Evolutionary conservation across 2,888 invertebrate species (phyloP).

Genomic region (Dinocampus coccinellae): DNA sequence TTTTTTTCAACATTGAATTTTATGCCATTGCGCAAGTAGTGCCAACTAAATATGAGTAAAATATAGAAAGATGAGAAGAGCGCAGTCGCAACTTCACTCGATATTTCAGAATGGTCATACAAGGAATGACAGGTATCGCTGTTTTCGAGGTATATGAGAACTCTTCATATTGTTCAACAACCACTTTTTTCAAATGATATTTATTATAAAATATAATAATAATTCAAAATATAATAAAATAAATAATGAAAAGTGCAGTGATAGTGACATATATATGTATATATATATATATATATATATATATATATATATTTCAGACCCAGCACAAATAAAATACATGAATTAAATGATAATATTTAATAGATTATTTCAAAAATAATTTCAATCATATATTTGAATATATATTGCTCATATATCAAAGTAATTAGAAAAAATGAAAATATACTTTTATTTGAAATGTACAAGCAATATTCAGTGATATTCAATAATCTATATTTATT

Average conservation of each 20-base stretch:
- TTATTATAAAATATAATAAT: not conserved
- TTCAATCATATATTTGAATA: no score
- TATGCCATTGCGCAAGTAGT: not conserved
- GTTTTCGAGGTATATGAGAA: constrained; percentile 40
- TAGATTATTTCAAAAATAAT: no score
- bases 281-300: no score
- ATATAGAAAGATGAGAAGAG: constrained; percentile 25
- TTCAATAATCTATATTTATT: no score
- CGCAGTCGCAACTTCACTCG: constrained; percentile 54
- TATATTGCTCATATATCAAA: no score
- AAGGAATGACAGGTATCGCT: constrained; percentile 59
- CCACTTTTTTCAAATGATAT: not conserved
- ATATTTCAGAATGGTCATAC: constrained; percentile 52
- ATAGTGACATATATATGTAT: not conserved
- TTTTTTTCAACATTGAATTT: not conserved
- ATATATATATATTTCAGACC: no score
- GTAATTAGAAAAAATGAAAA: no score
- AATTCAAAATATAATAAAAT: not conserved
- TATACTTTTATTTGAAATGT: no score
- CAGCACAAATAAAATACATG: no score
- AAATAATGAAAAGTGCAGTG: not conserved
- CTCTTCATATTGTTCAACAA: not conserved
- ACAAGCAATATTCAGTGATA: not conserved
- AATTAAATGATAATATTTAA: no score
- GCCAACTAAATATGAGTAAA: not conserved